Evolutionary conservation across 2,113 vertebrate genomes (phyloP).

Genomic region (Clarias magur): DNA sequence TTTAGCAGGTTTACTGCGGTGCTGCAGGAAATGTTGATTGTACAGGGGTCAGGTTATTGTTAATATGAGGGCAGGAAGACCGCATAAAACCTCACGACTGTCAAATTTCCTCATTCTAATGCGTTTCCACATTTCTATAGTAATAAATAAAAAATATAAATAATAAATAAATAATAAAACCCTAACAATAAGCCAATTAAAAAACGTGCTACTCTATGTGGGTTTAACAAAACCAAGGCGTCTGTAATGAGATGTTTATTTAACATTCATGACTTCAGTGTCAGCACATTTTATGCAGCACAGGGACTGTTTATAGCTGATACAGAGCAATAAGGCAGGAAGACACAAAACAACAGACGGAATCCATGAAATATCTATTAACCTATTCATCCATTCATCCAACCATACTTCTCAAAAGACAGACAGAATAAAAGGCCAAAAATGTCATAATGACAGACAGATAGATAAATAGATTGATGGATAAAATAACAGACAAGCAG

Average conservation of each 20-base stretch:
- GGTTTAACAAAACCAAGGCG: not conserved
- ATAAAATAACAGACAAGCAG: not conserved
- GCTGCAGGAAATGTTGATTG: not conserved
- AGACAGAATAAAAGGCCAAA: no score
- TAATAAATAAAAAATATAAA: no score
- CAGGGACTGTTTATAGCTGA: not conserved
- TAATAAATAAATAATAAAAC: no score
- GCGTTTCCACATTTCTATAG: not conserved
- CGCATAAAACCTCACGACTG: not conserved
- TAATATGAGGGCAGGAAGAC: not conserved
- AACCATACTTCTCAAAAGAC: no score
- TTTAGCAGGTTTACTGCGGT: not conserved
- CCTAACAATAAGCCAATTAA: not conserved
- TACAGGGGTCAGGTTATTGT: not conserved
- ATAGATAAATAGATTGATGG: not conserved
- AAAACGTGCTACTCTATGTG: not conserved
- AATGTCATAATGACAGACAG: not conserved
- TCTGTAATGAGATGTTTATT: not conserved
- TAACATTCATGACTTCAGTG: not conserved
- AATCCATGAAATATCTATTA: not conserved
- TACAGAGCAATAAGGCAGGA: not conserved
- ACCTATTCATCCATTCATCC: not conserved
- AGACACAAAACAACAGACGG: not conserved
- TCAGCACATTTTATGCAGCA: not conserved
- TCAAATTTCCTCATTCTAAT: not conserved